Evolutionary conservation across 2,888 invertebrate species (phyloP), one percentile per base, ranked within the genome.

Genomic region (Sclerodermus sp.): DNA sequence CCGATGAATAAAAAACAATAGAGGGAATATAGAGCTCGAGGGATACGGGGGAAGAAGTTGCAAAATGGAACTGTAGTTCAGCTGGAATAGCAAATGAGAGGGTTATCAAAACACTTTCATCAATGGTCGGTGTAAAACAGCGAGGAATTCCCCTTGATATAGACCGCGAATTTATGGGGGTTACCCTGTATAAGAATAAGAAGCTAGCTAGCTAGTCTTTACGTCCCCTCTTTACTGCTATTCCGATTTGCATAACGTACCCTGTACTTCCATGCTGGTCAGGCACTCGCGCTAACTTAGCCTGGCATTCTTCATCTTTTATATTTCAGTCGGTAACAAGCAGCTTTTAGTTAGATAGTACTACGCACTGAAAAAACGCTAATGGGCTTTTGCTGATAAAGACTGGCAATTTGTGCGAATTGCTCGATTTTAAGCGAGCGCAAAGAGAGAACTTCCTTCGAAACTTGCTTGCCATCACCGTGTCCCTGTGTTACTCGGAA

Each of bases 141-240:
- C 12, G 6, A 12, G 4, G 45, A 62, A 51, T 51, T 60, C 54
- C 43, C 68, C 66, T 65, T 68, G 69, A 71, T 70, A 65, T 57
- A 62, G 54, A 53, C 59, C 50, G 49, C 54, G 60, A 70, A 72
- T 73, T 72, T 73, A 71, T 67, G 58, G 48, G 59, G 52, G 57
- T 62, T 59, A 52, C 60, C 50, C 62, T 48, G 57, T 50, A 58
- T 64, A 70, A 67, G 67, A 67, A 68, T 63, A 64, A 65, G 56
- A 60, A 52, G 49, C 50, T 42, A 44, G 34, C n/a, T n/a, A 13
- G 42, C 15, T 17, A 18, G 42, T 9, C 30, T 14, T 15, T 42
- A 42, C 14, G 15, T 18, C 14, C 5, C 14, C 30, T 40, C 13
- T 36, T 29, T 39, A 30, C 36, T 18, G 30, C 15, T n/a, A 9